A percentile compares a stretch with the other conserved stretches of the same genome.
phyloP scores from a whole-genome alignment of 2,113 vertebrate species.

The Calypte anna region DNA sequence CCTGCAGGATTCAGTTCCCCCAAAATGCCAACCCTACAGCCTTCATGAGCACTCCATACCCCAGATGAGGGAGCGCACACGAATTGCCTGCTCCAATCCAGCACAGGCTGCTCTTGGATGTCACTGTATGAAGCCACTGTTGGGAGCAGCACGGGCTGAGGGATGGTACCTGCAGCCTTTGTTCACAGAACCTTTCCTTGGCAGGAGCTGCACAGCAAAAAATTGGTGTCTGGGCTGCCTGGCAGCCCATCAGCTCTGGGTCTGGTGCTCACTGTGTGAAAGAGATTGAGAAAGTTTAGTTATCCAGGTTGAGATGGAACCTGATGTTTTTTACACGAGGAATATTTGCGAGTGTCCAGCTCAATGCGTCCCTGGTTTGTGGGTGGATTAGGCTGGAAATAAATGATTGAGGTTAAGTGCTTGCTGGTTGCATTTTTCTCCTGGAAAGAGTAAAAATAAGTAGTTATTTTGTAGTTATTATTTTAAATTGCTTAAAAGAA shows the following conservation, averaged over 20 bases:
- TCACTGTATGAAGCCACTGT: background rate
- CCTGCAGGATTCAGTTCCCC: background rate
- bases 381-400: background rate
- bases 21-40: background rate
- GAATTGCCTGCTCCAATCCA: background rate
- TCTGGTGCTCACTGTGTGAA: background rate
- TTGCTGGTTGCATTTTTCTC: slow-evolving; percentile 22
- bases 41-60: background rate
- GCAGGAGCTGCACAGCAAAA: background rate
- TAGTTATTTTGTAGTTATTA: background rate
- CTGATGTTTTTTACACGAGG: background rate
- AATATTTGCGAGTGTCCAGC: background rate
- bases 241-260: background rate
- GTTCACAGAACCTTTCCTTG: background rate
- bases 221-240: background rate
- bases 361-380: background rate
- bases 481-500: background rate
- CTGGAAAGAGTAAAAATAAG: background rate
- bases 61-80: background rate
- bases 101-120: background rate
- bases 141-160: background rate
- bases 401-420: background rate
- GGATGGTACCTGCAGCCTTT: background rate
- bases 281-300: background rate
- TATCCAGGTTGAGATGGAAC: background rate